Evolutionary conservation across 2,113 vertebrate genomes (phyloP).

Genomic region (Varanus salvator): DNA sequence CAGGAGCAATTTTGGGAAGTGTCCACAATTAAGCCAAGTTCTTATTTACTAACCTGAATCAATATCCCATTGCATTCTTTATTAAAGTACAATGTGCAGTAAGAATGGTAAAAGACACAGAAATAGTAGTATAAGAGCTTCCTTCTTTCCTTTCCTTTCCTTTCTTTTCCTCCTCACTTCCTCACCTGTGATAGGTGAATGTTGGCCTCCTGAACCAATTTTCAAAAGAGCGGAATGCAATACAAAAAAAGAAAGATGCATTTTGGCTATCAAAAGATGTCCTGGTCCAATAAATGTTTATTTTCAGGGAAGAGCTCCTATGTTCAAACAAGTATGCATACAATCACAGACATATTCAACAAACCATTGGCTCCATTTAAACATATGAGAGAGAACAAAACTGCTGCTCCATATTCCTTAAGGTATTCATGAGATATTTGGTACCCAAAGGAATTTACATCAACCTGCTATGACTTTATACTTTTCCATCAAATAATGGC

Average conservation of each 20-base stretch:
- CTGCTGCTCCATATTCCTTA: constrained; percentile 10
- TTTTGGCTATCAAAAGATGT: not conserved
- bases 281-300: not conserved
- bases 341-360: not conserved
- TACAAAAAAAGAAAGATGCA: not conserved
- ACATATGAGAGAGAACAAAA: constrained; percentile 11
- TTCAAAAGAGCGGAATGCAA: not conserved
- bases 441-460: constrained; percentile 14
- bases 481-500: constrained; percentile 28
- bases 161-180: too few species aligned
- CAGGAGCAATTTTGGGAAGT: not conserved
- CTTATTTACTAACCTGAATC: not conserved
- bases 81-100: not conserved
- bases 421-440: not conserved
- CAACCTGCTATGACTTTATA: constrained; percentile 16
- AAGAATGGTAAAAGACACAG: not conserved
- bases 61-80: not conserved
- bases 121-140: not conserved
- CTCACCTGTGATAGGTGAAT: not conserved
- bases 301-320: not conserved
- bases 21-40: not conserved
- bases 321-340: not conserved
- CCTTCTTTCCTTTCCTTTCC: not conserved
- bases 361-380: constrained; percentile 14
- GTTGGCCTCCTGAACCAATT: not conserved